Percentiles rank a stretch among this genome's conserved stretches.
phyloP scores from a whole-genome alignment of 64 coral and sea anemone genomes.

The Exaiptasia diaphana region DNA sequence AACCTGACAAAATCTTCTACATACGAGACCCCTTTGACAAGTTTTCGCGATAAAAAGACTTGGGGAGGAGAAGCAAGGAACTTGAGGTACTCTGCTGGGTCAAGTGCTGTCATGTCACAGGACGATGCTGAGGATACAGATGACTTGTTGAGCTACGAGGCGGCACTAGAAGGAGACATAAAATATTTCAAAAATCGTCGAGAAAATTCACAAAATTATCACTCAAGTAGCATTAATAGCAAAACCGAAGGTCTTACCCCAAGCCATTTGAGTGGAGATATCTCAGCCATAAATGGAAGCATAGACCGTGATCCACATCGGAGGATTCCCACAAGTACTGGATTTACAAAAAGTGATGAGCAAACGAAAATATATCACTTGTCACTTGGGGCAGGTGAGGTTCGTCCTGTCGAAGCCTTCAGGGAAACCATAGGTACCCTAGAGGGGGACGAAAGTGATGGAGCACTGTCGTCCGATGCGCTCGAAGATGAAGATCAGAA shows the following conservation, averaged over 20 bases:
- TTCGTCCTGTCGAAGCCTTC: conserved; percentile 26
- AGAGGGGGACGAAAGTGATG: too few relatives aligned
- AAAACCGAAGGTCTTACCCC: background rate
- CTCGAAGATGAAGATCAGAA: background rate
- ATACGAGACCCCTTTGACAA: conserved; percentile 6
- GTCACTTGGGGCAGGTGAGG: conserved; percentile 43
- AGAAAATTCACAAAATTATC: background rate
- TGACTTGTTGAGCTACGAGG: conserved; percentile 79
- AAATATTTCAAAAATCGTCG: conserved; percentile 42
- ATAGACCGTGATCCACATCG: background rate
- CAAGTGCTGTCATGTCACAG: background rate
- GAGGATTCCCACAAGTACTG: background rate
- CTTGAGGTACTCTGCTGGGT: background rate
- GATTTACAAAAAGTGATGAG: background rate
- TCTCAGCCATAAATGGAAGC: background rate
- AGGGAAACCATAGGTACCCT: background rate
- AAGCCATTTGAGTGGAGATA: background rate
- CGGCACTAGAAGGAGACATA: conserved; percentile 64
- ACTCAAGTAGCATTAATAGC: conserved; percentile 13
- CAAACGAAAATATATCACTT: conserved; percentile 9
- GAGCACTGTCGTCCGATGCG: background rate
- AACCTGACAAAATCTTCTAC: too few relatives aligned
- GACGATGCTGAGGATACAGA: conserved; percentile 75
- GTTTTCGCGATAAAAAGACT: background rate
- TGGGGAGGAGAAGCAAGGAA: background rate